Percentiles rank a stretch among this genome's conserved stretches.
Conservation (phyloP, 1,140 invertebrate species). For the Cylas formicarius region DNA sequence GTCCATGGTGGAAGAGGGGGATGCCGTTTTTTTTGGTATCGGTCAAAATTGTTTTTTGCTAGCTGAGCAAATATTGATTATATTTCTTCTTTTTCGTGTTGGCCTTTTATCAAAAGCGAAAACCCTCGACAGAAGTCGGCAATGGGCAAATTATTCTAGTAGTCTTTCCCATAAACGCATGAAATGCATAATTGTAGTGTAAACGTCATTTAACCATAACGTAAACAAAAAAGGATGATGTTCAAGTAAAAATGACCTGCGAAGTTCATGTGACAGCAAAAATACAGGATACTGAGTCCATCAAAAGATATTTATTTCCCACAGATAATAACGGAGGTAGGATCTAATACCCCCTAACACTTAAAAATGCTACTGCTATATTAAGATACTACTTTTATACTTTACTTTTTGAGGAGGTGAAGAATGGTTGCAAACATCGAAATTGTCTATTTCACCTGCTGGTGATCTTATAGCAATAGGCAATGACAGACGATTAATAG, state of each 20-base stretch:
- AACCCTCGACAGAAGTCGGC: too few relatives aligned
- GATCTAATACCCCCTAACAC: background rate
- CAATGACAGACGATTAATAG: conserved; percentile 55
- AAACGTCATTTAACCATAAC: too few relatives aligned
- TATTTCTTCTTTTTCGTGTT: too few relatives aligned
- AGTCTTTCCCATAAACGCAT: too few relatives aligned
- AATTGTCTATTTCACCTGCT: conserved; percentile 64
- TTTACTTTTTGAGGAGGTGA: conserved; percentile 44
- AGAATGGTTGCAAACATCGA: conserved; percentile 65
- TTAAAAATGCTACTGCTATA: background rate
- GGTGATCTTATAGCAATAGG: conserved; percentile 65
- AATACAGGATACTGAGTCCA: conserved; percentile 53
- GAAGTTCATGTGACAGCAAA: conserved; percentile 61
- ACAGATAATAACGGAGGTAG: conserved; percentile 45
- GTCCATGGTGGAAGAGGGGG: too few relatives aligned
- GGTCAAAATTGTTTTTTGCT: too few relatives aligned
- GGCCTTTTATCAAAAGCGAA: too few relatives aligned
- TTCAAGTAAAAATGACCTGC: conserved; percentile 61
- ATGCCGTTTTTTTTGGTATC: too few relatives aligned
- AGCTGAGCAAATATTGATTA: too few relatives aligned
- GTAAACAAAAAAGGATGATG: too few relatives aligned
- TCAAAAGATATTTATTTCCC: conserved; percentile 52
- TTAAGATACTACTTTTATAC: conserved; percentile 1
- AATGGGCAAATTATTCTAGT: too few relatives aligned
- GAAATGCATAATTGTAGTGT: too few relatives aligned